Conservation (phyloP, 2,888 invertebrate species). For the Drosophila suboccidentalis region DNA sequence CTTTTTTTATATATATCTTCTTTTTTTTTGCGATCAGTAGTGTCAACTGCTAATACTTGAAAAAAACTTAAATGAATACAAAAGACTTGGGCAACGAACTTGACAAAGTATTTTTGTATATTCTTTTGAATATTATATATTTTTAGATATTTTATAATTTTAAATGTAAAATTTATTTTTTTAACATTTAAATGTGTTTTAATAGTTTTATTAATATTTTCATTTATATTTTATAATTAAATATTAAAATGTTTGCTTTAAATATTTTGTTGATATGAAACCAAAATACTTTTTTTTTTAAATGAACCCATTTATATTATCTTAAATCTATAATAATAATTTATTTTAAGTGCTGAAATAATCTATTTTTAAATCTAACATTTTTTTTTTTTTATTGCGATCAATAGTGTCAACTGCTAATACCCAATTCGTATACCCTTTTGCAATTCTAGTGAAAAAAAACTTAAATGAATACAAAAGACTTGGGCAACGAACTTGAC, state of each 20-base stretch:
- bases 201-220: too few relatives aligned
- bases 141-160: too few relatives aligned
- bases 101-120: too few relatives aligned
- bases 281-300: too few relatives aligned
- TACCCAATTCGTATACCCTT: not conserved
- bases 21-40: not conserved
- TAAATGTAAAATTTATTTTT: too few relatives aligned
- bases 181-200: too few relatives aligned
- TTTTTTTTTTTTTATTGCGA: not conserved
- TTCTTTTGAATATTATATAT: too few relatives aligned
- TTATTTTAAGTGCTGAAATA: not conserved
- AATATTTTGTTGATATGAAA: too few relatives aligned
- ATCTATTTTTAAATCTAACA: not conserved
- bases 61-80: slow-evolving; percentile 17
- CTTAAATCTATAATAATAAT: too few relatives aligned
- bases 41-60: slow-evolving; percentile 4
- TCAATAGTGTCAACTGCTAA: not conserved
- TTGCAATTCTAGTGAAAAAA: slow-evolving; percentile 8
- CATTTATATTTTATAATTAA: too few relatives aligned
- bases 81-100: slow-evolving; percentile 72
- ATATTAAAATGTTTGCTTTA: too few relatives aligned
- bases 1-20: not conserved
- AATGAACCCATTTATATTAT: too few relatives aligned
- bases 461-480: slow-evolving; percentile 47
- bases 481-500: slow-evolving; percentile 67